Evolutionary conservation across 2,797 vertebrate species (phyloP).

Genomic region (Lagocephalus sceleratus): DNA sequence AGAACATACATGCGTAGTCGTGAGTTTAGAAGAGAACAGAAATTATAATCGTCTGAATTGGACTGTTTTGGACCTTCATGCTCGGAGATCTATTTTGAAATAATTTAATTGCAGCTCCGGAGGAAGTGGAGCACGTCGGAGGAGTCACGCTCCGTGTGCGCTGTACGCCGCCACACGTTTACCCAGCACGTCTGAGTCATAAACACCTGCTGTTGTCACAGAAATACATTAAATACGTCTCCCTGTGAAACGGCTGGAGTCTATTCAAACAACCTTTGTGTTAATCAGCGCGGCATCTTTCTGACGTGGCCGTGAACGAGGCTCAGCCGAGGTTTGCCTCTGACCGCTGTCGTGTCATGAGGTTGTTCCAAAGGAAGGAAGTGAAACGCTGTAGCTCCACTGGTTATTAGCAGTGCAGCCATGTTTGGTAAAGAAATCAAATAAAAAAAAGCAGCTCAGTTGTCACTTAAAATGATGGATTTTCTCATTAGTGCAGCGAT

Average conservation of each 20-base stretch:
- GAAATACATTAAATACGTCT: conserved; percentile 22
- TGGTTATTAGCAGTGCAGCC: conserved; percentile 21
- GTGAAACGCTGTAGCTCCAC: conserved; percentile 11
- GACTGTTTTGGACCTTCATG: too few species aligned
- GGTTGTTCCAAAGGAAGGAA: conserved; percentile 11
- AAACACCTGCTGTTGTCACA: conserved; percentile 20
- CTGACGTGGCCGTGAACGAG: too few species aligned
- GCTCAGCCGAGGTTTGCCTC: background rate
- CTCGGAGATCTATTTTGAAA: background rate
- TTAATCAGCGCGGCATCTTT: background rate
- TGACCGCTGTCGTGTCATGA: background rate
- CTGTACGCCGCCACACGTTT: conserved; percentile 21
- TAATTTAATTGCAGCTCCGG: background rate
- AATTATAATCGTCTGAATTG: too few species aligned
- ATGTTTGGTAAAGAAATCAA: conserved; percentile 17
- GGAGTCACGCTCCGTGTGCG: conserved; percentile 12
- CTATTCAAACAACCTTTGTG: background rate
- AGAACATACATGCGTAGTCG: too few species aligned
- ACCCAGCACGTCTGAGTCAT: conserved; percentile 21
- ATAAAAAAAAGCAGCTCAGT: background rate
- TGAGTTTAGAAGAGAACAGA: too few species aligned
- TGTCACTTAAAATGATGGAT: conserved; percentile 38
- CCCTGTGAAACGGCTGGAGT: too few species aligned
- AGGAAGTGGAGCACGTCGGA: conserved; percentile 2
- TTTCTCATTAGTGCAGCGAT: conserved; percentile 17